A percentile compares a stretch with the other conserved stretches of the same genome.
Conservation (phyloP, 1,140 invertebrate genomes). For the Cydia strobilella region DNA sequence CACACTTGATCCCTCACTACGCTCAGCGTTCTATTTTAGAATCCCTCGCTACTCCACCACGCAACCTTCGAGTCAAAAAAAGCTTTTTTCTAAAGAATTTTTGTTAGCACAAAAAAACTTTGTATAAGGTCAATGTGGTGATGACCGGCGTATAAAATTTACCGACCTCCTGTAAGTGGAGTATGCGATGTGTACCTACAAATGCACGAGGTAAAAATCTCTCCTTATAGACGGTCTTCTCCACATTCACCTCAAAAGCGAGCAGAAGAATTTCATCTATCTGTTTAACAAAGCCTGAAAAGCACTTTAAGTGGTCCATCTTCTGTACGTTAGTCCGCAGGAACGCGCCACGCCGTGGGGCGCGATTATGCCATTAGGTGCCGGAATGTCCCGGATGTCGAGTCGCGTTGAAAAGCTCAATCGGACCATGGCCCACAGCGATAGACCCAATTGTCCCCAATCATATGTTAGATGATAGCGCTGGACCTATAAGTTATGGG, state of each 20-base stretch:
- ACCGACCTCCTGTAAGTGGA: too few relatives aligned
- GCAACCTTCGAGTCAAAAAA: not conserved
- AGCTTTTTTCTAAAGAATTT: not conserved
- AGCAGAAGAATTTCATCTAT: too few relatives aligned
- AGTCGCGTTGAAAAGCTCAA: conserved; percentile 56
- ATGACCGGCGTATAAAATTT: too few relatives aligned
- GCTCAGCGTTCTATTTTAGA: too few relatives aligned
- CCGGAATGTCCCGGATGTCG: conserved; percentile 54
- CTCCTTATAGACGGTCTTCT: too few relatives aligned
- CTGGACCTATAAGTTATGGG: conserved; percentile 29
- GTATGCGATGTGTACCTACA: too few relatives aligned
- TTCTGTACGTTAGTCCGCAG: conserved; percentile 22
- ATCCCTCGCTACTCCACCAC: too few relatives aligned
- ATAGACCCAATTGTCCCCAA: conserved; percentile 52
- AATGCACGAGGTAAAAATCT: too few relatives aligned
- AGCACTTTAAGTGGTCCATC: conserved; percentile 3
- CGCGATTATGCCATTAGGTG: conserved; percentile 67
- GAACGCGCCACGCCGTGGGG: conserved; percentile 51
- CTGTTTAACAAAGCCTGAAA: not conserved
- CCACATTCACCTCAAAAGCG: too few relatives aligned
- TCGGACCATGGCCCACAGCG: conserved; percentile 52
- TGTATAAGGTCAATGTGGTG: too few relatives aligned
- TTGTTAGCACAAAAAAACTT: too few relatives aligned
- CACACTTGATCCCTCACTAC: too few relatives aligned
- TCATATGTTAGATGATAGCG: conserved; percentile 38